phyloP scores from a whole-genome alignment of 2,888 invertebrate species.

The Zygaena filipendulae region DNA sequence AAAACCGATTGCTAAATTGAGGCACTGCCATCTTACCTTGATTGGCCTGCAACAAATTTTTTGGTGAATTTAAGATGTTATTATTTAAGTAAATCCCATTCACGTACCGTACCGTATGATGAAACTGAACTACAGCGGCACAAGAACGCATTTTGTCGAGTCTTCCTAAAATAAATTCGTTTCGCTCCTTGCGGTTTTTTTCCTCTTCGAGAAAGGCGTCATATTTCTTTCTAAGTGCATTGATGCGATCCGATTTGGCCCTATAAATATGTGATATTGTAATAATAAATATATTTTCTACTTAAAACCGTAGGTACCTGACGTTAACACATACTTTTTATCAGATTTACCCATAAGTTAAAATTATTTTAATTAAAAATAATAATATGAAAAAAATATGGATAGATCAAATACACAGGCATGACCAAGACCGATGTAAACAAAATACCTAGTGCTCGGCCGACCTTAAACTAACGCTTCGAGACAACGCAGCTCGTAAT shows the following conservation, averaged over 20 bases:
- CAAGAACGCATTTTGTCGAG: conserved; percentile 50
- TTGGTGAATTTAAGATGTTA: too few species aligned
- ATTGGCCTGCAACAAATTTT: too few species aligned
- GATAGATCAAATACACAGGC: conserved; percentile 14
- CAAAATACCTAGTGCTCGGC: too few species aligned
- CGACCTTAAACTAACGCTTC: too few species aligned
- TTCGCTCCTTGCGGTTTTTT: conserved; percentile 52
- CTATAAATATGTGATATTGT: too few species aligned
- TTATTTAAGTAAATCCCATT: too few species aligned
- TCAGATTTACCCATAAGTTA: conserved; percentile 43
- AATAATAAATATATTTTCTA: too few species aligned
- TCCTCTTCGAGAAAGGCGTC: conserved; percentile 56
- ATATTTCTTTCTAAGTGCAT: conserved; percentile 47
- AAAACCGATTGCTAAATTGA: too few species aligned
- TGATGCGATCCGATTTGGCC: conserved; percentile 41
- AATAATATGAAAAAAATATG: too few species aligned
- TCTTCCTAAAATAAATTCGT: conserved; percentile 49
- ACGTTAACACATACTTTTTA: conserved; percentile 34
- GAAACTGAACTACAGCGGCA: conserved; percentile 28
- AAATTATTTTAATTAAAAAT: too few species aligned
- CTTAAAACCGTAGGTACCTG: neutral
- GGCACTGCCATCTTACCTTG: too few species aligned
- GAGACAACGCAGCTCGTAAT: too few species aligned
- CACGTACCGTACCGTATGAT: conserved; percentile 32
- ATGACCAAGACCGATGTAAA: conserved; percentile 36